These are phyloP conservation scores for Oedothorax gibbosus DNA, from an alignment of 1,140 invertebrate genomes.

Conservation along the genomic window DNA sequence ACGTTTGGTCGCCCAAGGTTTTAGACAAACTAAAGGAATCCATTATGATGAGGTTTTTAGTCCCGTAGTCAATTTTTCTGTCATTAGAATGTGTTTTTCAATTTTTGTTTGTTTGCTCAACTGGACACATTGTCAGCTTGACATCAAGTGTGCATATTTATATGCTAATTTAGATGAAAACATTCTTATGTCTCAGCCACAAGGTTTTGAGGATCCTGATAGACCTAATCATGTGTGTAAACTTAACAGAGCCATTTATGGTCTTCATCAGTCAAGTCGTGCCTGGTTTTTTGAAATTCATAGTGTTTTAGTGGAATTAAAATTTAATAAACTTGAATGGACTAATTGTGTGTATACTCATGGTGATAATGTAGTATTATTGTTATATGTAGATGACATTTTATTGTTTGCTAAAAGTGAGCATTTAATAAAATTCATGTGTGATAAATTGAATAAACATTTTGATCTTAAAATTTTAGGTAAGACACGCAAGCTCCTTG, in stretches of 20 bases:
- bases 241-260: background rate
- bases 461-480: constrained; percentile 21
- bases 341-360: too few species aligned
- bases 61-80: background rate
- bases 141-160: background rate
- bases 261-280: background rate
- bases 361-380: too few species aligned
- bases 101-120: background rate
- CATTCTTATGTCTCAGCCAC: background rate
- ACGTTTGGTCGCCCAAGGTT: background rate
- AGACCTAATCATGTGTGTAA: background rate
- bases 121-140: background rate
- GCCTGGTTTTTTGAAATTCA: constrained; percentile 14
- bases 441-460: background rate
- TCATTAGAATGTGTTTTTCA: constrained; percentile 10
- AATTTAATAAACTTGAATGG: too few species aligned
- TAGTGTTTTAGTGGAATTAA: background rate
- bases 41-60: background rate
- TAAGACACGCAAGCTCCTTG: background rate
- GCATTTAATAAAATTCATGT: background rate
- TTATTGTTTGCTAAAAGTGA: background rate
- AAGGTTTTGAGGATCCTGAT: constrained; percentile 5
- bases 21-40: background rate
- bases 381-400: too few species aligned
- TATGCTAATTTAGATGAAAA: too few species aligned